These are phyloP conservation scores for Myrmophylax atrothorax DNA, from an alignment of 2,113 vertebrate genomes.

Conservation along the genomic window DNA sequence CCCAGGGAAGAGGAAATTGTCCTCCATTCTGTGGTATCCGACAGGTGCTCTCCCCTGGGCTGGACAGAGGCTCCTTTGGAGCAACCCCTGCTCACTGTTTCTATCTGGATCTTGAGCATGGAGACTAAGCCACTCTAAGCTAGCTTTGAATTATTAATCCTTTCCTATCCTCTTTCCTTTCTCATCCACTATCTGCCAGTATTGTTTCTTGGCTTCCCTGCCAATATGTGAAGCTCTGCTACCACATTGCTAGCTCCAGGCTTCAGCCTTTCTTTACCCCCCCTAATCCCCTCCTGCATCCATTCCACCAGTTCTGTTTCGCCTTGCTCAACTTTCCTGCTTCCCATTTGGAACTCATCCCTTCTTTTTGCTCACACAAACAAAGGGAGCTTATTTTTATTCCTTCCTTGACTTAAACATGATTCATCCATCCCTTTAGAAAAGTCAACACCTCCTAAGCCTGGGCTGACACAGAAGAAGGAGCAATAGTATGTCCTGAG, in stretches of 20 bases:
- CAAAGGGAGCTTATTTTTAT: background rate
- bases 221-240: background rate
- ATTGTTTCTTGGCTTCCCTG: background rate
- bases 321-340: background rate
- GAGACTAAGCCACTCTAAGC: background rate
- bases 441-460: background rate
- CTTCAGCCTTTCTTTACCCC: background rate
- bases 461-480: background rate
- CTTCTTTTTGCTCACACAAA: background rate
- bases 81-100: background rate
- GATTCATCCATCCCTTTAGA: background rate
- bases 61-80: background rate
- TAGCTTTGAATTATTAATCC: conserved; percentile 1
- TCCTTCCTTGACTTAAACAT: background rate
- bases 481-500: background rate
- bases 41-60: background rate
- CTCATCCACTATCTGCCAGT: background rate
- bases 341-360: background rate
- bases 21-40: background rate
- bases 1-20: background rate
- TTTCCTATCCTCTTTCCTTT: background rate
- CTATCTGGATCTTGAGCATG: background rate
- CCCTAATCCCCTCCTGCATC: background rate
- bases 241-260: background rate
- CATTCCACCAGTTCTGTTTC: background rate